Conservation (phyloP, 2,888 invertebrate genomes). For the Ophonus ardosiacus region DNA sequence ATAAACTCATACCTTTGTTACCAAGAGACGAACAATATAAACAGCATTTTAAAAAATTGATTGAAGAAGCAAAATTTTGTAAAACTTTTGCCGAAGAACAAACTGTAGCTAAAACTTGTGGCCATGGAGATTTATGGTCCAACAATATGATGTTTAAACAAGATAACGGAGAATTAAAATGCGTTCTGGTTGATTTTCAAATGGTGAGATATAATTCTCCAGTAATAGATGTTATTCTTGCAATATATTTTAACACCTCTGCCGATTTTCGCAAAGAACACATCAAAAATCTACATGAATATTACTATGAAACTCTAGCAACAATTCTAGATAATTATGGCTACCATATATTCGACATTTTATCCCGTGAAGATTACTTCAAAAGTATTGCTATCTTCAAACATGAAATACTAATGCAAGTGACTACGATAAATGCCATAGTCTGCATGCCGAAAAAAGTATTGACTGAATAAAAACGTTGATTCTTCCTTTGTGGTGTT, state of each 20-base stretch:
- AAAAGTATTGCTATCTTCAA: neutral
- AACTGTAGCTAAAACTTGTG: conserved; percentile 66
- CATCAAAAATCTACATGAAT: neutral
- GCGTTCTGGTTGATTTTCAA: conserved; percentile 31
- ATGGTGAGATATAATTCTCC: conserved; percentile 8
- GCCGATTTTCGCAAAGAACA: conserved; percentile 3
- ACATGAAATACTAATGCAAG: neutral
- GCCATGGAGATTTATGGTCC: conserved; percentile 57
- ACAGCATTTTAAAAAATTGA: conserved; percentile 62
- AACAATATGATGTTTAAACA: conserved; percentile 51
- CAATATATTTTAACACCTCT: conserved; percentile 8
- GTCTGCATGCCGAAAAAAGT: neutral
- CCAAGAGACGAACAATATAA: conserved; percentile 67
- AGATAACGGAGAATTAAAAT: neutral
- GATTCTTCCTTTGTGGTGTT: neutral
- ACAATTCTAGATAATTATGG: neutral
- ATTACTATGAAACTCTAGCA: conserved; percentile 7
- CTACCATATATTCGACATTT: neutral
- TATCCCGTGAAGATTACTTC: neutral
- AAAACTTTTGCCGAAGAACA: conserved; percentile 70
- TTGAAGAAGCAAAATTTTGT: conserved; percentile 59
- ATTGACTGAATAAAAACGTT: neutral
- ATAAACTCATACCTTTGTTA: conserved; percentile 67
- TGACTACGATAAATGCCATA: neutral
- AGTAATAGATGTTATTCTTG: conserved; percentile 13